These are phyloP conservation scores for Odontamblyopus lacepedii DNA, from an alignment of 2,797 vertebrate genomes.

Conservation along the genomic window DNA sequence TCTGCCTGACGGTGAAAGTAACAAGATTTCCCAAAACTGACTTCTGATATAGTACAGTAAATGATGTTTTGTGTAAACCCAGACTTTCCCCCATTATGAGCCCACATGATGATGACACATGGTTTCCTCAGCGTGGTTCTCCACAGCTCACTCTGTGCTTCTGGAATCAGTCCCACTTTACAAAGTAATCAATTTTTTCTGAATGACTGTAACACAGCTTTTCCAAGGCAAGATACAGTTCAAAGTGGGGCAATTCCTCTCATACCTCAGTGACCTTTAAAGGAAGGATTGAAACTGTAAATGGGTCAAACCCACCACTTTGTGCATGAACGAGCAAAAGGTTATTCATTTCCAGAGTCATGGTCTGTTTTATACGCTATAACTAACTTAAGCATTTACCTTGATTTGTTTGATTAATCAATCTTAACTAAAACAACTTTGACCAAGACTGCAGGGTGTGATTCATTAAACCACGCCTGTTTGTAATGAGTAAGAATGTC, in stretches of 20 bases:
- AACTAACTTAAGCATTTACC: not conserved
- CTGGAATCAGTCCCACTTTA: not conserved
- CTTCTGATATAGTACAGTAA: not conserved
- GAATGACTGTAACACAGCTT: not conserved
- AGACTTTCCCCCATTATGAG: not conserved
- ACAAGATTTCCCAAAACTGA: slow-evolving; percentile 9
- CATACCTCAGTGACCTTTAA: slow-evolving; percentile 10
- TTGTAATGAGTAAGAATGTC: not conserved
- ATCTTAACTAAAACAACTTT: not conserved
- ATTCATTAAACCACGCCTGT: not conserved
- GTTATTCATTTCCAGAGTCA: not conserved
- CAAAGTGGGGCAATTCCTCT: slow-evolving; percentile 24
- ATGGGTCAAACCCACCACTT: slow-evolving; percentile 16
- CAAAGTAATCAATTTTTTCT: not conserved
- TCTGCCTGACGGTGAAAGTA: not conserved
- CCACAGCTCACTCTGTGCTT: slow-evolving; percentile 14
- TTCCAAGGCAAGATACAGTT: not conserved
- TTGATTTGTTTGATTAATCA: not conserved
- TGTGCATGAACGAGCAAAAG: not conserved
- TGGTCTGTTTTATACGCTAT: not conserved
- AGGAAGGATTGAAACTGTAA: slow-evolving; percentile 24
- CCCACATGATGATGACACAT: not conserved
- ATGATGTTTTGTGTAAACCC: slow-evolving; percentile 7
- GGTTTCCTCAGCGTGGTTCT: slow-evolving; percentile 30
- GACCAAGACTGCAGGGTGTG: not conserved